A percentile compares a stretch with the other conserved stretches of the same genome.
These are phyloP conservation scores for Oncorhynchus gorbuscha DNA, from an alignment of 2,113 vertebrate genomes.

Conservation along the genomic window DNA sequence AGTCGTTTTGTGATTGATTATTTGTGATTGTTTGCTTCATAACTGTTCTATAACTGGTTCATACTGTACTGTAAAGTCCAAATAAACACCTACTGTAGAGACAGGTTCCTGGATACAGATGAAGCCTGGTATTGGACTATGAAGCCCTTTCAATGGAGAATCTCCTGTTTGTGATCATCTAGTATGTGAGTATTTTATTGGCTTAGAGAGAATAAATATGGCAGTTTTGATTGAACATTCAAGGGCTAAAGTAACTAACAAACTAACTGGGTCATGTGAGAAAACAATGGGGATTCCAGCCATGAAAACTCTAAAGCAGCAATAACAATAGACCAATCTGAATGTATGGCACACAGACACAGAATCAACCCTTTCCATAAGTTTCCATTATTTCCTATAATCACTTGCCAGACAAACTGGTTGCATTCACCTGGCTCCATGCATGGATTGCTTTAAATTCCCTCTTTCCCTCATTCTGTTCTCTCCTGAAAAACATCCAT, in stretches of 20 bases:
- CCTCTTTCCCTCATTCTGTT: conserved; percentile 41
- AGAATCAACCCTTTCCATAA: conserved; percentile 26
- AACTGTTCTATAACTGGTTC: not conserved
- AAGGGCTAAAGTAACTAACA: conserved; percentile 51
- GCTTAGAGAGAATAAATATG: conserved; percentile 15
- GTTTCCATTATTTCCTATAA: conserved; percentile 49
- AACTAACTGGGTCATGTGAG: conserved; percentile 60
- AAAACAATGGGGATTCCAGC: conserved; percentile 43
- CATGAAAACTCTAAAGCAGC: conserved; percentile 5
- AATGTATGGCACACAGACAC: conserved; percentile 15
- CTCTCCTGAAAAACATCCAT: conserved; percentile 29
- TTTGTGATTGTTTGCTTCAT: not conserved
- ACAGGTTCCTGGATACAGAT: no score
- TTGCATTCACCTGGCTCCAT: conserved; percentile 27
- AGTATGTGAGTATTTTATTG: conserved; percentile 23
- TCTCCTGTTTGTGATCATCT: not conserved
- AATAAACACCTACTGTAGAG: no score
- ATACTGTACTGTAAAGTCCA: no score
- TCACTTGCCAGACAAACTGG: conserved; percentile 54
- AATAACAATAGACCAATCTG: conserved; percentile 37
- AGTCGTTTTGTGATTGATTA: not conserved
- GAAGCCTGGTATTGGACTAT: no score
- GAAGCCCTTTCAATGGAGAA: not conserved
- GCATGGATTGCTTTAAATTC: conserved; percentile 48
- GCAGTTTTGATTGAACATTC: conserved; percentile 24